Conservation (phyloP, 2,888 invertebrate species). For the Chesias legatella region DNA sequence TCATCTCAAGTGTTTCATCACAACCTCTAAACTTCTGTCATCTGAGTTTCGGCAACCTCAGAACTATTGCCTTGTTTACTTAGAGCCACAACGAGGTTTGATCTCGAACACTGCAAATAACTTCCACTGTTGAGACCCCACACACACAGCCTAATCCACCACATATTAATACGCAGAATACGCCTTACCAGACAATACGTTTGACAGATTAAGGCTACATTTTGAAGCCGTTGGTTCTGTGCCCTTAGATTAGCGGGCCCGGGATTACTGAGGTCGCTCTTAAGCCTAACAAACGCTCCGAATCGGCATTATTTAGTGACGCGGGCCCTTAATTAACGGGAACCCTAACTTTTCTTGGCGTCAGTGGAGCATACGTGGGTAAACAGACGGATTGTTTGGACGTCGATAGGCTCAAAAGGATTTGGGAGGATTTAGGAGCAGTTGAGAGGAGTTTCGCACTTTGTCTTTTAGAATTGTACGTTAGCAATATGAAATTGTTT, state of each 20-base stretch:
- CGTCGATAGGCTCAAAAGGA: slow-evolving; percentile 50
- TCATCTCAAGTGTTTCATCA: no score
- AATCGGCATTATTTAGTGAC: slow-evolving; percentile 65
- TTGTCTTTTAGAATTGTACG: slow-evolving; percentile 28
- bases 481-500: slow-evolving; percentile 14
- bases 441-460: slow-evolving; percentile 38
- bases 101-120: slow-evolving; percentile 8
- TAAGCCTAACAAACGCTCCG: slow-evolving; percentile 64
- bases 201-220: slow-evolving; percentile 32
- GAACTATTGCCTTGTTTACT: background rate
- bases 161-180: slow-evolving; percentile 20
- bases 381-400: slow-evolving; percentile 56
- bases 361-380: slow-evolving; percentile 48
- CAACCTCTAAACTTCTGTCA: no score
- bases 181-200: slow-evolving; percentile 28
- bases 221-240: slow-evolving; percentile 27
- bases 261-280: slow-evolving; percentile 48
- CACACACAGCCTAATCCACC: slow-evolving; percentile 14
- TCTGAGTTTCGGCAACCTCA: background rate
- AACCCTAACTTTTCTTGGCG: slow-evolving; percentile 68
- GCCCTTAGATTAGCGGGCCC: slow-evolving; percentile 26
- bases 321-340: slow-evolving; percentile 60
- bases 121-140: slow-evolving; percentile 10
- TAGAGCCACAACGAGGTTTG: background rate
- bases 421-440: slow-evolving; percentile 44